Evolutionary conservation across 2,888 invertebrate species (phyloP), one percentile per base, ranked within the genome.

Genomic region (Heteromurus nitidus): DNA sequence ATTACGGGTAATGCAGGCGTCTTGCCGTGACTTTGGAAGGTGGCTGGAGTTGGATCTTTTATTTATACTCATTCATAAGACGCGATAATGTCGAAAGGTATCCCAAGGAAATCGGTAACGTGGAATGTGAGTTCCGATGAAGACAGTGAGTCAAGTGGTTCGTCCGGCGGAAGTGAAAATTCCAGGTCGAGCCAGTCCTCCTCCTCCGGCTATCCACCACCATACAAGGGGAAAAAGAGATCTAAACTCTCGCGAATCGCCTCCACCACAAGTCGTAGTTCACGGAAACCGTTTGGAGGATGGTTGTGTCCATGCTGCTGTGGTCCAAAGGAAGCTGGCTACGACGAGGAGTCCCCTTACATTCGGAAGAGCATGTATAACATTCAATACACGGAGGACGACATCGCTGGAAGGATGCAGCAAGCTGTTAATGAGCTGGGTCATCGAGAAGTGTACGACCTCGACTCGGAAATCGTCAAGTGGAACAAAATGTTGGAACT

Each of bases 401-500:
- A 64, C 22, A 36, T 74, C 20, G 22, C 65, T 47, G 44, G 24
- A 13, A 20, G 55, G 13, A 16, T 74, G 18, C 53, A 74, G n/a
- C 65, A 65, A 31, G 74, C 74, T 1, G 55, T 36, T 1, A 22
- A 53, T 31, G 64, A 64, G 20, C 31, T 74, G 11, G 44, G 60
- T 1, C 36, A 64, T n/a, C 22, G 53, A 1, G 36, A 31, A 9
- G 7, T 9, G 2, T 53, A 2, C 22, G 67, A 67, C 3, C 60
- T 76, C 24, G 75, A 76, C 1, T 20, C 58, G 20, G 75, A 76
- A 22, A 22, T 47, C 16, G 13, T 9, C 3, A 67, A 16, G 22
- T 76, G 68, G 67, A 55, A 67, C n/a, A 16, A 31, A 13, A 9
- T n/a, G 1, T 26, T 76, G 3, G 75, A 76, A 58, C 28, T 28